Base-by-base conservation (phyloP, 2,888 invertebrate genomes). In the Ormyrus thymus region DNA sequence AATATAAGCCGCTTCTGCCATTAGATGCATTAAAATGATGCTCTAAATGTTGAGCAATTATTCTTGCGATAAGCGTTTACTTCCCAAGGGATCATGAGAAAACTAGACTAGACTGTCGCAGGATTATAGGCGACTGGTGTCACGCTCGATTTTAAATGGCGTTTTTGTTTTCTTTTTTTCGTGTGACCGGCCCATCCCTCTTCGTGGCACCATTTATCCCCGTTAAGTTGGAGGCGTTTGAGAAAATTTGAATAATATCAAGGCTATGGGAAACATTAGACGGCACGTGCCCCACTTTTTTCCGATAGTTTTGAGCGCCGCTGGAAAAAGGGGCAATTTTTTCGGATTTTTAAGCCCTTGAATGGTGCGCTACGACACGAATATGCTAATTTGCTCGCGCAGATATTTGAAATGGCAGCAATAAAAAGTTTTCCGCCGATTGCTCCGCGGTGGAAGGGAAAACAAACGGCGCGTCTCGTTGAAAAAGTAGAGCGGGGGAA, bases 211-310 rank as follows among this genome's bases (percentile, higher is more conserved):
- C 45, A 56, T 61, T 72, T 65, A 74, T 66, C 55, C 70, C 62
- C 65, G 55, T 51, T 45, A 76, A 79, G 61, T 76, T 46, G 43
- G 76, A 55, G 29, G 51, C 29, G 64, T 48, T 29, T 45, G 51
- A 58, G 64, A 58, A 50, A 80, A 80, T 80, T 76, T 76, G 73
- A 80, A 80, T 80, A 76, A 70, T 65, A 69, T 76, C 51, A 61
- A 56, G 61, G 68, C 76, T 45, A 53, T 45, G 81, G 78, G 70
- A 78, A 65, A 73, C 76, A 9, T 62, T n/a, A 53, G 43, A 48
- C 66, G 70, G 62, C 72, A 75, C 76, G 66, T 76, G 71, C 11
- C 29, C 29, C 61, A 76, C 76, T 69, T 76, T 71, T 73, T 69
- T 71, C 75, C 51, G 65, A 68, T 75, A 78, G 66, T 61, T 77